Conservation (phyloP, 2,113 vertebrate genomes). For the Bos indicus region DNA sequence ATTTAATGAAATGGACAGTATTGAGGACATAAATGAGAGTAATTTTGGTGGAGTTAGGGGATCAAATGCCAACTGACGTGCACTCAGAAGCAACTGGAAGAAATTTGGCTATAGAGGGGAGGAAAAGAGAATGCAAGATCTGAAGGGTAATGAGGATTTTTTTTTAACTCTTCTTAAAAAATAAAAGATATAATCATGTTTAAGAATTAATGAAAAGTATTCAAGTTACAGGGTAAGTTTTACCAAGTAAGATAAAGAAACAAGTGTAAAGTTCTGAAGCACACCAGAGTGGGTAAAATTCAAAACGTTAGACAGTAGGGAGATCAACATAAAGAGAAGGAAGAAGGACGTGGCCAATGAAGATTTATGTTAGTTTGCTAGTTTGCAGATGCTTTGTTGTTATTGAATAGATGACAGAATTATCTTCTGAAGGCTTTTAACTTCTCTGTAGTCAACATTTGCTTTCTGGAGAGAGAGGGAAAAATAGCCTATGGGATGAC, state of each 20-base stretch:
- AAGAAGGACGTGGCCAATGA: background rate
- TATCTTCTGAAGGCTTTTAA: background rate
- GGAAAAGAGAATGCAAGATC: background rate
- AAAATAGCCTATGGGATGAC: background rate
- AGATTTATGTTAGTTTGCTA: background rate
- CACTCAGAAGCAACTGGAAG: background rate
- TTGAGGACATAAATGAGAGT: background rate
- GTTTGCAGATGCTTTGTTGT: background rate
- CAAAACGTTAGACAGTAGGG: background rate
- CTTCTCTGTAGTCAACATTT: background rate
- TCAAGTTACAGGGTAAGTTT: background rate
- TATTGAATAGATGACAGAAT: background rate
- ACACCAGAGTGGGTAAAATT: background rate
- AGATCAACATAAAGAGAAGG: background rate
- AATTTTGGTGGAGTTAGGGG: background rate
- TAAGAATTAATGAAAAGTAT: background rate
- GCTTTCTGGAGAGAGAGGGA: background rate
- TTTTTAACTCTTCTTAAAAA: background rate
- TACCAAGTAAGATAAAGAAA: background rate
- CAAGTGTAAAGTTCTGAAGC: background rate
- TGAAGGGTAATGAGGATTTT: background rate
- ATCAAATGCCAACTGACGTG: background rate
- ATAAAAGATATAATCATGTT: background rate
- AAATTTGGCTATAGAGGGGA: background rate
- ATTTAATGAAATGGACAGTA: background rate